phyloP scores from a whole-genome alignment of 2,797 vertebrate genomes.

The Carduelis carduelis region DNA sequence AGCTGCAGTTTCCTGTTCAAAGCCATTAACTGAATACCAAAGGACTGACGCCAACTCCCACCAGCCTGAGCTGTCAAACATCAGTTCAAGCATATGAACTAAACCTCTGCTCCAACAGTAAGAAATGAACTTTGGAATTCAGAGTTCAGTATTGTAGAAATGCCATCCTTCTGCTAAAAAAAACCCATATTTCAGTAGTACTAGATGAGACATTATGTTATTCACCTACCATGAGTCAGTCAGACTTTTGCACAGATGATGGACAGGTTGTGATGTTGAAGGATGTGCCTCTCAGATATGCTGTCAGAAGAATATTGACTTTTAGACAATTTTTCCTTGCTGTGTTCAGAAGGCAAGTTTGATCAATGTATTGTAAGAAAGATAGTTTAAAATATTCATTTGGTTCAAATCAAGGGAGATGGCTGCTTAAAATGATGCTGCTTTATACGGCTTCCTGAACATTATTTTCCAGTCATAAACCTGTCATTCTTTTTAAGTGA shows the following conservation, averaged over 20 bases:
- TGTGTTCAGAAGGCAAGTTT: neutral
- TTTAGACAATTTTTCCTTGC: neutral
- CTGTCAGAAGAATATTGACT: neutral
- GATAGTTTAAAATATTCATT: conserved; percentile 34
- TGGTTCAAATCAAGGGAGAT: neutral
- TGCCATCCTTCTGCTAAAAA: neutral
- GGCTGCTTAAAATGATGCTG: neutral
- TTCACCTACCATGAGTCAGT: neutral
- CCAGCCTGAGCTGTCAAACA: neutral
- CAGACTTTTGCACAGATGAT: neutral
- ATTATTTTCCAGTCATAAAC: neutral
- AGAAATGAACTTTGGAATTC: neutral
- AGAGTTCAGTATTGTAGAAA: neutral
- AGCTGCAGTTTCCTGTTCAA: neutral
- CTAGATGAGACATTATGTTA: neutral
- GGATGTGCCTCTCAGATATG: neutral
- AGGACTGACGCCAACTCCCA: neutral
- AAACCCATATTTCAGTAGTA: neutral
- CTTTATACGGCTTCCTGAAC: neutral
- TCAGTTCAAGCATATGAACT: neutral
- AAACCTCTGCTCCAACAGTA: neutral
- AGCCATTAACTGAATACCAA: neutral
- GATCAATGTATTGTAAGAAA: neutral
- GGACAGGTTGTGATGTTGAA: neutral
- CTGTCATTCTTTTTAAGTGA: conserved; percentile 7